phyloP scores from a whole-genome alignment of 64 coral and sea anemone species.

The Montipora efflorescens region DNA sequence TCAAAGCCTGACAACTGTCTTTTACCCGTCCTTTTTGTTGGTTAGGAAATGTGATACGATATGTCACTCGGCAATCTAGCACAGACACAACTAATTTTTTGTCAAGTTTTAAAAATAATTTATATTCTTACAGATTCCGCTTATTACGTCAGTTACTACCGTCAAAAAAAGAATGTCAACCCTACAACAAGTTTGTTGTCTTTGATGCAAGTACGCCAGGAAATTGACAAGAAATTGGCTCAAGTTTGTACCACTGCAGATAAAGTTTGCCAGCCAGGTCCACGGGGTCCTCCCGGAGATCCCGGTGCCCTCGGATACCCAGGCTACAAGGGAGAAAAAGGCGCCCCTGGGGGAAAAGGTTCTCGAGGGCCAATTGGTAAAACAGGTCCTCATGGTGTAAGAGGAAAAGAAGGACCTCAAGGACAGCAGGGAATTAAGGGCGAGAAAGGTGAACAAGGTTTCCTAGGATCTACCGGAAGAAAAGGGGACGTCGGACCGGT shows the following conservation, averaged over 20 bases:
- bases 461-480: neutral
- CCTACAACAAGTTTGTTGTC: neutral
- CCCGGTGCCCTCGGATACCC: neutral
- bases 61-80: too few relatives aligned
- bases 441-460: neutral
- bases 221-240: neutral
- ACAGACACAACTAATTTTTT: too few relatives aligned
- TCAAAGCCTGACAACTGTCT: too few relatives aligned
- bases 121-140: neutral
- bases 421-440: conserved; percentile 17
- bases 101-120: too few relatives aligned
- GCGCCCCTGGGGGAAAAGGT: neutral
- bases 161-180: neutral
- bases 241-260: neutral
- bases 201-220: neutral
- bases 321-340: conserved; percentile 28
- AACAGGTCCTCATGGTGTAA: neutral
- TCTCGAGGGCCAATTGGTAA: neutral
- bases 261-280: neutral
- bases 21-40: too few relatives aligned
- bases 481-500: neutral
- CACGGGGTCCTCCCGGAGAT: neutral
- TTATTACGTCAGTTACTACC: neutral
- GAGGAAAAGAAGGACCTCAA: neutral
- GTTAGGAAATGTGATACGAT: too few relatives aligned